phyloP scores from a whole-genome alignment of 2,888 invertebrate genomes.

The Slavum lentiscoides region DNA sequence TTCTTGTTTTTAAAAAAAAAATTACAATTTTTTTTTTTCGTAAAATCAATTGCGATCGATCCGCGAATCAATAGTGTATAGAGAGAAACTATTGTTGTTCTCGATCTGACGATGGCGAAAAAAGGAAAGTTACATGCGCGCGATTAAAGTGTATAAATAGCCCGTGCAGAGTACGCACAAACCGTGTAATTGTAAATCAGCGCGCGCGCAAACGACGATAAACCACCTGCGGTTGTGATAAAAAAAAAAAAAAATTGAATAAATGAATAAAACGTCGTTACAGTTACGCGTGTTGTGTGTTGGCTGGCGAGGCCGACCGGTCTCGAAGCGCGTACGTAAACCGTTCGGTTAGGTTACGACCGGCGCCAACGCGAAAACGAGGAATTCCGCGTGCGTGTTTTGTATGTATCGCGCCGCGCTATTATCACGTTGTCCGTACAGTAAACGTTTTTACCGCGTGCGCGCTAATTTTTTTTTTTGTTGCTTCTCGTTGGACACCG shows the following conservation, averaged over 20 bases:
- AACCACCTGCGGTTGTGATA: not conserved
- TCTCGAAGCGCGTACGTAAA: not conserved
- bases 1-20: too few species aligned
- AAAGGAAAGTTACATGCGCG: too few species aligned
- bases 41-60: too few species aligned
- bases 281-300: not conserved
- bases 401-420: not conserved
- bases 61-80: too few species aligned
- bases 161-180: too few species aligned
- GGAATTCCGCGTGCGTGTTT: slow-evolving; percentile 10
- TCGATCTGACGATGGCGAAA: too few species aligned
- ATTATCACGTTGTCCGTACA: not conserved
- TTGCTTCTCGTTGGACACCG: not conserved
- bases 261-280: not conserved
- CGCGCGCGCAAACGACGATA: not conserved
- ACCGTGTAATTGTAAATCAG: not conserved
- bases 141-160: too few species aligned
- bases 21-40: too few species aligned
- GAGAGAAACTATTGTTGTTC: too few species aligned
- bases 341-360: not conserved
- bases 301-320: slow-evolving; percentile 24
- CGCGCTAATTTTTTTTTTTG: too few species aligned
- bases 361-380: slow-evolving; percentile 10
- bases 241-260: not conserved
- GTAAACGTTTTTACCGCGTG: slow-evolving; percentile 15